phyloP scores from a whole-genome alignment of 2,797 vertebrate genomes.

The Tauraco hartlaubi region DNA sequence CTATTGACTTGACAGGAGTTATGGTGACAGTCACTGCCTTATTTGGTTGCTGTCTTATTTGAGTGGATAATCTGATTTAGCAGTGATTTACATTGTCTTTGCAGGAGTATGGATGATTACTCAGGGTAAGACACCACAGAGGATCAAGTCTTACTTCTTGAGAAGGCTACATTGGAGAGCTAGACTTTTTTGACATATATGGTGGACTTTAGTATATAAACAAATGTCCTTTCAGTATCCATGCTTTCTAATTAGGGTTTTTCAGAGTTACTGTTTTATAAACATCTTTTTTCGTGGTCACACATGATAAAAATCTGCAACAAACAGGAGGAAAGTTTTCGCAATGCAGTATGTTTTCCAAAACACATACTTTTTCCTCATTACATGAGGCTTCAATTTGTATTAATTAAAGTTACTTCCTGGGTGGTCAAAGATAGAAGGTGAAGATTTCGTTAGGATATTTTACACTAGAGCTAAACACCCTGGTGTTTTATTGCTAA shows the following conservation, averaged over 20 bases:
- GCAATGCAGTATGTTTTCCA: background rate
- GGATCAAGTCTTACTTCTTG: background rate
- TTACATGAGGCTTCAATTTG: background rate
- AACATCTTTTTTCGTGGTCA: background rate
- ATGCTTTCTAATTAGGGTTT: background rate
- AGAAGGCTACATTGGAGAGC: background rate
- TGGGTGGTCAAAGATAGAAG: background rate
- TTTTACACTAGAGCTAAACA: background rate
- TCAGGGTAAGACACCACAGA: background rate
- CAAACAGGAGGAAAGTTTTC: background rate
- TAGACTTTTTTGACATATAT: background rate
- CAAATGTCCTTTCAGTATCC: background rate
- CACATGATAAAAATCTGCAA: background rate
- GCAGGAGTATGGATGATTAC: background rate
- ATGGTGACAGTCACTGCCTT: background rate
- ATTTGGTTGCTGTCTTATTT: background rate
- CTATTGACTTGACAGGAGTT: background rate
- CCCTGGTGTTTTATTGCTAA: background rate
- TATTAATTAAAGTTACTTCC: conserved; percentile 28
- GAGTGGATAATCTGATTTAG: background rate
- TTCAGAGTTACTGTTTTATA: background rate
- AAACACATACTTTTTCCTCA: background rate
- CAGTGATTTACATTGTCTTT: background rate
- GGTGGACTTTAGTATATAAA: background rate
- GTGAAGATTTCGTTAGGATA: background rate